A percentile compares a stretch with the other conserved stretches of the same genome.
These are phyloP conservation scores for Leucophenga varia DNA, from an alignment of 1,140 invertebrate genomes.

Conservation along the genomic window DNA sequence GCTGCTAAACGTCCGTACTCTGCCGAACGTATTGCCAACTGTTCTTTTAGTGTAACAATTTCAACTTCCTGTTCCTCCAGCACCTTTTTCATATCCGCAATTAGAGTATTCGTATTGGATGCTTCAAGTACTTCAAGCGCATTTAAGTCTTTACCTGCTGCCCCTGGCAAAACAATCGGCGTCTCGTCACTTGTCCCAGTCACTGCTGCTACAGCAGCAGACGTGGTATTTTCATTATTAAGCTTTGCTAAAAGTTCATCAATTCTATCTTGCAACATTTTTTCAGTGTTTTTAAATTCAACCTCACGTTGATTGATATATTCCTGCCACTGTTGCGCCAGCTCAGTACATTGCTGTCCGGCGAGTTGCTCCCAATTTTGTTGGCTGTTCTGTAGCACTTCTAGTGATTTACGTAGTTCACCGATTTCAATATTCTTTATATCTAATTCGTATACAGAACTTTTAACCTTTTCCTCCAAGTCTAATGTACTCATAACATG, in stretches of 20 bases:
- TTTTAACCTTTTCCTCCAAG: conserved; percentile 49
- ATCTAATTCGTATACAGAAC: conserved; percentile 41
- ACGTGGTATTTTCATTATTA: no score
- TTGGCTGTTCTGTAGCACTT: conserved; percentile 39
- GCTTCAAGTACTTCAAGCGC: no score
- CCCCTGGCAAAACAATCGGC: no score
- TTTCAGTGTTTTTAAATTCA: conserved; percentile 61
- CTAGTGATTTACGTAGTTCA: conserved; percentile 39
- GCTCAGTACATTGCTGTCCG: conserved; percentile 65
- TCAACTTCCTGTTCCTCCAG: conserved; percentile 69
- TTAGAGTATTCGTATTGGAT: conserved; percentile 16
- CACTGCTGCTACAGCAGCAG: no score
- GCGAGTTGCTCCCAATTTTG: conserved; percentile 59
- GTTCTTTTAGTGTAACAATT: conserved; percentile 66
- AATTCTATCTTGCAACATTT: conserved; percentile 57
- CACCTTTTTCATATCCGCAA: conserved; percentile 59
- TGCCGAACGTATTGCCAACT: conserved; percentile 61
- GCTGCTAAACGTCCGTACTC: conserved; percentile 54
- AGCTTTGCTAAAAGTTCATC: no score
- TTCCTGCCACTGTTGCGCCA: conserved; percentile 67
- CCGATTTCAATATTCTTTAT: conserved; percentile 48
- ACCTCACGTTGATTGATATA: conserved; percentile 63
- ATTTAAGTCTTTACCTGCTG: no score
- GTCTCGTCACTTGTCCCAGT: no score
- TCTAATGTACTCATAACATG: conserved; percentile 47